Evolutionary conservation across 1,140 invertebrate species (phyloP), one percentile per base, ranked within the genome.

Genomic region (Contarinia nasturtii): DNA sequence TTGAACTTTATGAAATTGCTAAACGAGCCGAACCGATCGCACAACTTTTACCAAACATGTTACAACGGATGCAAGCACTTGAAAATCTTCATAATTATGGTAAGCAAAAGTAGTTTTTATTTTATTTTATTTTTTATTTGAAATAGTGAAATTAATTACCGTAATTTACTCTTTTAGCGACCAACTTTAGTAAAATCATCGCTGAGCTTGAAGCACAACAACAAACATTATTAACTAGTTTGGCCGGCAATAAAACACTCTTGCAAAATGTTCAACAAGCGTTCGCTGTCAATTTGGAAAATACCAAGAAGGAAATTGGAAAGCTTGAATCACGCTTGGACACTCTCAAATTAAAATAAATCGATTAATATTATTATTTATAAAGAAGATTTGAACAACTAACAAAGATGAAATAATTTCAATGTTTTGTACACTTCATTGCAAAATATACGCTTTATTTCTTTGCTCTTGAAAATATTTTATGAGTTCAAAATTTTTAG

Each of bases 81-180:
- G 82, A 88, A 63, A 71, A 76, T n/a, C 64, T 93, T 7, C 88
- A 93, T 64, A 80, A 86, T 67, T 84, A 91, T 79, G 86, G 85
- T 87, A 66, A 59, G 43, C 27, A 21, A 41, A 43, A 18, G 14
- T 12, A 40, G n/a, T 18, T 40, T 40, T 40, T 12, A 18, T 5
- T 40, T 36, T 8, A 36, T 10, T 36, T n/a, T 36, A n/a, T 36
- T 36, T 7, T 8, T 14, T 14, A 34, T 34, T 34, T 14, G 7
- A 34, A 14, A 34, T 14, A 8, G 14, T 34, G 7, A 34, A 38
- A 38, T 38, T 5, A 38, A 38, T 43, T 47, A 45, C 49, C 42
- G 47, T 48, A 50, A 40, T 46, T 45, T 50, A 56, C 44, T 50
- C 50, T 54, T 75, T 74, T 40, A 92, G 87, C 86, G 51, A 76